phyloP scores from a whole-genome alignment of 30 jellyfish, hydroid and myxozoan genomes.

The Aurelia aurita complex sp. Pacific region DNA sequence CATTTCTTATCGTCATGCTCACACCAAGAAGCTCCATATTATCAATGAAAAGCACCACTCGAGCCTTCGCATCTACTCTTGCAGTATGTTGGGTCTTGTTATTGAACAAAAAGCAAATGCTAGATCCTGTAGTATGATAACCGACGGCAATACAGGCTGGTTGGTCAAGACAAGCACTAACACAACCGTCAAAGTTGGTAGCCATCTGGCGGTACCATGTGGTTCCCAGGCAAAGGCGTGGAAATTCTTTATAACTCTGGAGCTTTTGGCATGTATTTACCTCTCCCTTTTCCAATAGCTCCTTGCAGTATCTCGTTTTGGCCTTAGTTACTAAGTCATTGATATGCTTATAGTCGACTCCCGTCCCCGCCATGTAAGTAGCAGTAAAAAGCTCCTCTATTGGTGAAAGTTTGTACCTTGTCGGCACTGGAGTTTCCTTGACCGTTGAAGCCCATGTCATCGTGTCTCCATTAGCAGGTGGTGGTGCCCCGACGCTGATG shows the following conservation, averaged over 20 bases:
- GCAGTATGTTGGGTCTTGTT: no score
- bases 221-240: no score
- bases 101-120: no score
- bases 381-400: constrained; percentile 63
- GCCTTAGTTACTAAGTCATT: constrained; percentile 2
- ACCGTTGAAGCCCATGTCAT: constrained; percentile 75
- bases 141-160: no score
- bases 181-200: no score
- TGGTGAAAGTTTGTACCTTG: constrained; percentile 39
- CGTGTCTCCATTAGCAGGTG: constrained; percentile 69
- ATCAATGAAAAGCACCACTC: no score
- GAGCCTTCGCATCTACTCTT: no score
- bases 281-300: constrained; percentile 30
- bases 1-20: no score
- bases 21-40: no score
- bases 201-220: no score
- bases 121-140: no score
- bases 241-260: constrained; percentile 15
- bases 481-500: constrained; percentile 78
- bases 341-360: constrained; percentile 11
- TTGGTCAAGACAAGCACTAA: no score
- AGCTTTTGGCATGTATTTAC: constrained; percentile 42
- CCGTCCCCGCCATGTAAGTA: constrained; percentile 35
- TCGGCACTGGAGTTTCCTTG: constrained; percentile 73
- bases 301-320: constrained; percentile 32